These are phyloP conservation scores for Caenorhabditis macrosperma DNA, from an alignment of 2,888 invertebrate genomes.

Conservation along the genomic window DNA sequence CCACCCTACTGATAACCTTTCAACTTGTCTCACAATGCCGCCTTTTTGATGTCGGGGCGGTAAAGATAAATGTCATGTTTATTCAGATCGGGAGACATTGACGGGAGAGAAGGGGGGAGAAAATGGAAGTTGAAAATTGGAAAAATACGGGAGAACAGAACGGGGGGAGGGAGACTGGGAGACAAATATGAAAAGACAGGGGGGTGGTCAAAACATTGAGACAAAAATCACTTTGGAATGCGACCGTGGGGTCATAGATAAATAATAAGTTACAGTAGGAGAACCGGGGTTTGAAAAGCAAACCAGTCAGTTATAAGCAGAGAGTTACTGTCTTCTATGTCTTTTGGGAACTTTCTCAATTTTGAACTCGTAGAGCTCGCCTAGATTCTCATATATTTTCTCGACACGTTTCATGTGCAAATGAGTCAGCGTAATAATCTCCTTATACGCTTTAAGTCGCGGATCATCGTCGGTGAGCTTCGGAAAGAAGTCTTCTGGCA, in stretches of 20 bases:
- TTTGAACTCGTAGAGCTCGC: conserved; percentile 7
- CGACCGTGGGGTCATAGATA: too few species aligned
- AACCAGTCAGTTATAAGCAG: neutral
- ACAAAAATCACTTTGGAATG: too few species aligned
- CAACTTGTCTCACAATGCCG: conserved; percentile 24
- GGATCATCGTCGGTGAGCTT: neutral
- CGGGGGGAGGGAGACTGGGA: too few species aligned
- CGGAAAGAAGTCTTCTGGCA: conserved; percentile 11
- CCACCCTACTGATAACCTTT: conserved; percentile 16
- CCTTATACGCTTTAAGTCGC: neutral
- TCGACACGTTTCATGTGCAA: conserved; percentile 12
- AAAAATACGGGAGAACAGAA: neutral
- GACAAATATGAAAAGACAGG: neutral
- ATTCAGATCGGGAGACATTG: neutral
- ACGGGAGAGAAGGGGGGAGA: neutral
- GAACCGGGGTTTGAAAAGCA: neutral
- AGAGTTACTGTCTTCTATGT: neutral
- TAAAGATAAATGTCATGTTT: conserved; percentile 14
- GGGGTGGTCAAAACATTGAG: neutral
- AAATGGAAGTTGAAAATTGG: neutral
- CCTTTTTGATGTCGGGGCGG: conserved; percentile 7
- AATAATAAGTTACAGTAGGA: too few species aligned
- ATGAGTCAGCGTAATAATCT: neutral
- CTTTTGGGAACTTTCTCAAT: neutral
- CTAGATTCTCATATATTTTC: conserved; percentile 2